Conservation (phyloP, 2,113 vertebrate species). For the Zootoca vivipara region DNA sequence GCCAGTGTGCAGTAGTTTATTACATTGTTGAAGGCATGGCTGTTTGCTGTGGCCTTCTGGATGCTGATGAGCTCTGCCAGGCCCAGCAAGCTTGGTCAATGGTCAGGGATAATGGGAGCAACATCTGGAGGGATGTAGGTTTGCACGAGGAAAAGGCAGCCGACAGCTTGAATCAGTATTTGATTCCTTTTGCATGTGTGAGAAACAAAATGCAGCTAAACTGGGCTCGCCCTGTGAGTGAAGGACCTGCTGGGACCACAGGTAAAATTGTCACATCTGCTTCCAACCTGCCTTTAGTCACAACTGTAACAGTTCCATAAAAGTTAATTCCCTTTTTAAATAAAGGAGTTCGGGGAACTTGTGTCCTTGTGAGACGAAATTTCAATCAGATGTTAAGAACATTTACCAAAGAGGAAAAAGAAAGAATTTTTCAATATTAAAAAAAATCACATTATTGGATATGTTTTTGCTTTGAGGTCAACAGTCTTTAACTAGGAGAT, state of each 20-base stretch:
- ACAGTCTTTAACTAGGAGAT: conserved; percentile 24
- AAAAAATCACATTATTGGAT: background rate
- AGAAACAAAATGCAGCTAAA: background rate
- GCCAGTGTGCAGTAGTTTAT: too few relatives aligned
- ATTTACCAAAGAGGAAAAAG: background rate
- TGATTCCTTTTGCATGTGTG: background rate
- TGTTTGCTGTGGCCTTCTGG: too few relatives aligned
- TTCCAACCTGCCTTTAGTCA: conserved; percentile 5
- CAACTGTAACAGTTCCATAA: background rate
- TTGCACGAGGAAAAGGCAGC: background rate
- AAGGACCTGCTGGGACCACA: background rate
- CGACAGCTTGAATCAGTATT: background rate
- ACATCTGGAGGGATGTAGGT: too few relatives aligned
- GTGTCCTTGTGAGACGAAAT: background rate
- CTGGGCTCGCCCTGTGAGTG: background rate
- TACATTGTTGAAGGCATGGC: too few relatives aligned
- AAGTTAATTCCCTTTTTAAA: background rate
- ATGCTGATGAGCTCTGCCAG: too few relatives aligned
- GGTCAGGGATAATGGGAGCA: too few relatives aligned
- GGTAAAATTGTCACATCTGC: background rate
- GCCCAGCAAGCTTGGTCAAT: too few relatives aligned
- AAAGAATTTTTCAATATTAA: too few relatives aligned
- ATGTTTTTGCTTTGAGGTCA: conserved; percentile 43
- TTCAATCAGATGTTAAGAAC: background rate
- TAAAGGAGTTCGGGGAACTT: background rate